Conservation (phyloP, 2,113 vertebrate genomes). For the Nettapus auritus region DNA sequence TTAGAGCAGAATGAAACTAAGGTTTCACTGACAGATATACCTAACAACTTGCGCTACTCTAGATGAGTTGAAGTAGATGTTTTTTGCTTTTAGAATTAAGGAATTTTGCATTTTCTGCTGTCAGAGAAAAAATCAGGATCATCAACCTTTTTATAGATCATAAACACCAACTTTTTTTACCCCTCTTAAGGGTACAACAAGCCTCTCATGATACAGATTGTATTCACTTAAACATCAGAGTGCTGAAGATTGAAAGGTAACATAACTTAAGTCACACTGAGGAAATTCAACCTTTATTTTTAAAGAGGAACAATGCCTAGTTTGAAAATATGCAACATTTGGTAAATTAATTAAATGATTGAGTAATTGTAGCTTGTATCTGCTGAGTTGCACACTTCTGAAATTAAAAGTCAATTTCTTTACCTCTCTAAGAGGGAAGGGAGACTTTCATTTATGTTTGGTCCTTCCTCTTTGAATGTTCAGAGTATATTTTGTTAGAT, state of each 20-base stretch:
- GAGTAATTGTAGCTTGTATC: neutral
- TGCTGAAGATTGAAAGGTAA: neutral
- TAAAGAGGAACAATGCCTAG: neutral
- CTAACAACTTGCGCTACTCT: neutral
- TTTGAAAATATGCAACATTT: neutral
- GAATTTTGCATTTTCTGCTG: neutral
- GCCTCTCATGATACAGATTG: too few species aligned
- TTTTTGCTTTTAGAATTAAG: neutral
- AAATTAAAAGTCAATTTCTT: neutral
- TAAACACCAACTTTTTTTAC: neutral
- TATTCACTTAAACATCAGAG: neutral
- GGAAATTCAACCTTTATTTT: neutral
- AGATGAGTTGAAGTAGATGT: neutral
- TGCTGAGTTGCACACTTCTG: neutral
- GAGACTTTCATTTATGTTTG: neutral
- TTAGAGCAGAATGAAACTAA: neutral
- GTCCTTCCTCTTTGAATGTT: neutral
- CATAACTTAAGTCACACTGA: neutral
- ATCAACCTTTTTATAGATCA: neutral
- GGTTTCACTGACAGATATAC: neutral
- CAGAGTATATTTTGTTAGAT: neutral
- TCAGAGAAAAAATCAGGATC: neutral
- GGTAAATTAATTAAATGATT: neutral
- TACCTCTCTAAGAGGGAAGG: neutral
- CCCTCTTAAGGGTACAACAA: neutral